Base-by-base conservation (phyloP, 1,140 invertebrate genomes). In the Pseudomyrmex flavicornis region DNA sequence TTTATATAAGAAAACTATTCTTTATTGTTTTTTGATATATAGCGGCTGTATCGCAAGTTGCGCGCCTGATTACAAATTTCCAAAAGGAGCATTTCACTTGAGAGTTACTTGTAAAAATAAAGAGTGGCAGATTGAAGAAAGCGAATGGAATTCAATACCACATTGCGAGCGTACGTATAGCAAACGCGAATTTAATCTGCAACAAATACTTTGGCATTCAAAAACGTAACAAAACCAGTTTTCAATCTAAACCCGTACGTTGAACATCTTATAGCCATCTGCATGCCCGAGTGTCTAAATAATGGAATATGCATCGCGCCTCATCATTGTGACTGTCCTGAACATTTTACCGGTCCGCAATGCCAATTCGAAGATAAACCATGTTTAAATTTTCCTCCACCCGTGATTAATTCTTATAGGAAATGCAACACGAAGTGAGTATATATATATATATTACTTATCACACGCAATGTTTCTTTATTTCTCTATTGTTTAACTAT, bases 341-440 rank as follows among this genome's bases (percentile, higher is more conserved):
- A 96, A 22, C 96, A 96, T 88, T 98, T 95, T 92, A 95, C 95
- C 35, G 98, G 98, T 17, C 95, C 96, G 1, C 95, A 96, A 65
- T 98, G 98, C 90, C 96, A 98, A 91, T 96, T 95, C 86, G 96
- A 97, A 91, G 96, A 95, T 75, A 96, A 96, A 80, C 95, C 96
- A 0, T 97, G 97, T 89, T 92, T 96, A 0, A 95, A 95, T 80
- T 95, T 94, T 87, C 96, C 97, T 1, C 95, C 95, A 0, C 92
- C 96, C 9, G 96, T 97, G 0, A 94, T 94, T 79, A 97, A 97
- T 91, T 95, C 97, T 0, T 92, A 93, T 44, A 95, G 95, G 75
- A 95, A 92, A 72, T 97, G 97, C 90, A 95, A 95, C 35, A 93
- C 95, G 20, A 95, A 96, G 97, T 97, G 93, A 95, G 96, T 94